Evolutionary conservation across 92 coral and sea anemone species (phyloP), one percentile per base, ranked within the genome.

Genomic region (Hydrozoanthus gracilis): DNA sequence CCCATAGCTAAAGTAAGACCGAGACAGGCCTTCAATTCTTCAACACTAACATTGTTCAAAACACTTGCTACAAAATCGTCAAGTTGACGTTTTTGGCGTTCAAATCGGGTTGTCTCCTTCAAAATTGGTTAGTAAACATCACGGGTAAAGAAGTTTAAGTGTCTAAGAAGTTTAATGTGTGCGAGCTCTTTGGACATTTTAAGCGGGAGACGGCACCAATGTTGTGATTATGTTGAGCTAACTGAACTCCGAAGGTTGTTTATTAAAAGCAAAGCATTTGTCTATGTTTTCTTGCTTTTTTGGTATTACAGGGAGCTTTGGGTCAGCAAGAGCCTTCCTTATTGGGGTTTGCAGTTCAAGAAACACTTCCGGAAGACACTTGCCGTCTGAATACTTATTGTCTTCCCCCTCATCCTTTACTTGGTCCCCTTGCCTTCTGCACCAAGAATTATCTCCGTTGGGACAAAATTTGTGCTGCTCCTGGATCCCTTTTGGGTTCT

Each of bases 1-100:
- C 91, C 91, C 91, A 91, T 88, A 2, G 82, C 88, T 68, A 88
- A 82, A 51, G 91, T 88, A 44, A 90, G 84, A 77, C 87, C 91
- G 74, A 88, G 83, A 74, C 84, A 87, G 79, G 79, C 79, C 72
- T 78, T 76, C 86, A 83, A 76, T 66, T 82, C 95, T 86, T 83
- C 71, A 60, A 78, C 46, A n/a, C n/a, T n/a, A n/a, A n/a, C n/a
- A n/a, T n/a, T n/a, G n/a, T n/a, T n/a, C n/a, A n/a, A n/a, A n/a
- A 76, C 52, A 67, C 90, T 66, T 78, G 77, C 48, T 64, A 58
- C 11, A 85, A 60, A 15, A 50, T 15, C 45, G 39, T 77, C 66
- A 76, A 88, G 70, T 14, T 77, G 70, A 77, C 84, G 35, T 89
- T 88, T 83, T 87, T 90, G 89, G 88, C 71, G 45, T 74, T 88